Evolutionary conservation across 2,888 invertebrate species (phyloP), one percentile per base, ranked within the genome.

Genomic region (Drosophila testacea): DNA sequence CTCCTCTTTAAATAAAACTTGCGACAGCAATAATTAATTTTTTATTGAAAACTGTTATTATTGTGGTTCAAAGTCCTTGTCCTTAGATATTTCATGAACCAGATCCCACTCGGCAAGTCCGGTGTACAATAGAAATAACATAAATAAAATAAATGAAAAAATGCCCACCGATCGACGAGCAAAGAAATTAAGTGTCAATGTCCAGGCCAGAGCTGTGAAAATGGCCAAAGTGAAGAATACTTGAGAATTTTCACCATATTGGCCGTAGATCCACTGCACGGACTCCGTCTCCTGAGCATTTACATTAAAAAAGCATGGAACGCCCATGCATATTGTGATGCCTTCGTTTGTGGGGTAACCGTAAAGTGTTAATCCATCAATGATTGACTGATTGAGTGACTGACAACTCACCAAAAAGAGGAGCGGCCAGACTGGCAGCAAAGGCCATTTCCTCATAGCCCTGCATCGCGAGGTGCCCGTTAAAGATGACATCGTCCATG

Each of bases 391-490:
- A 16, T 10, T 46, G 22, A 13, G 0, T 34, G 36, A 36, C 44
- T 11, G n/a, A 30, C 4, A 39, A 28, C 55, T 38, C 42, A 82
- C 81, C 42, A 11, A 79, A 74, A 1, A 79, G 34, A 0, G 81
- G 79, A 10, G 62, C 55, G 0, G 51, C 60, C 4, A 81, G 30
- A 0, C 70, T 55, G 7, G 83, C 83, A 5, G 83, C 83, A 51
- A 63, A 75, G 0, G 80, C 78, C 81, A 81, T 81, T 9, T 68
- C 62, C 6, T 75, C 81, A 16, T 83, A 81, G 9, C 81, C 83
- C 41, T 78, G 69, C 38, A 66, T 6, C 2, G 78, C 64, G n/a
- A 81, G 27, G 6, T 61, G 54, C 6, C 51, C 7, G 22, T 82
- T 81, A n/a, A 79, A 42, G 30, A 81, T 54, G 13, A 81, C 28